A percentile compares a stretch with the other conserved stretches of the same genome.
Conservation (phyloP, 2,888 invertebrate species). For the Drosophila algonquin region DNA sequence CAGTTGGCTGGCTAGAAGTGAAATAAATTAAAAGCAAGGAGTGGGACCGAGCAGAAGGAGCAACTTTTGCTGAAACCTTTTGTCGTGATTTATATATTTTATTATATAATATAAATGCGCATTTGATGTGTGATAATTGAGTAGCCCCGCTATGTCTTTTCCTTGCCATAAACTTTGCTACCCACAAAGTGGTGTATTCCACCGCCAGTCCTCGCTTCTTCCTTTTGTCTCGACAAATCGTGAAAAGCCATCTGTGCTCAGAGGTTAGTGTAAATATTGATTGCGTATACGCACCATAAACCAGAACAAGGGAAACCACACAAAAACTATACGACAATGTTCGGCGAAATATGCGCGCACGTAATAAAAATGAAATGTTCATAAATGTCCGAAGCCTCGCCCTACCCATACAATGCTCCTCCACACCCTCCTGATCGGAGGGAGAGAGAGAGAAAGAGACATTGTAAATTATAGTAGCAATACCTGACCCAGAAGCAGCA, state of each 20-base stretch:
- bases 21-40: conserved; percentile 53
- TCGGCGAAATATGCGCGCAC: conserved; percentile 51
- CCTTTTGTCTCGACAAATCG: conserved; percentile 41
- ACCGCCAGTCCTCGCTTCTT: background rate
- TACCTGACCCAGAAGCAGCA: conserved; percentile 46
- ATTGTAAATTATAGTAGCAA: conserved; percentile 43
- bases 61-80: conserved; percentile 38
- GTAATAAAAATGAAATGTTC: conserved; percentile 69
- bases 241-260: conserved; percentile 26
- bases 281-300: conserved; percentile 76
- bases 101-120: conserved; percentile 34
- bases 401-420: background rate
- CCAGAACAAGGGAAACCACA: conserved; percentile 34
- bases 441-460: conserved; percentile 28
- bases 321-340: conserved; percentile 58
- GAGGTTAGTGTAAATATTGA: conserved; percentile 55
- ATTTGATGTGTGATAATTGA: conserved; percentile 27
- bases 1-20: conserved; percentile 48
- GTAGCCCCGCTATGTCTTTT: background rate
- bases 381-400: conserved; percentile 41
- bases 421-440: conserved; percentile 43
- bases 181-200: background rate
- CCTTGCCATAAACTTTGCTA: background rate
- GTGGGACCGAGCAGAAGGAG: conserved; percentile 9
- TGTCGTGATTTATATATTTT: conserved; percentile 50